Evolutionary conservation across 2,888 invertebrate species (phyloP).

Genomic region (Cerastis rubricosa): DNA sequence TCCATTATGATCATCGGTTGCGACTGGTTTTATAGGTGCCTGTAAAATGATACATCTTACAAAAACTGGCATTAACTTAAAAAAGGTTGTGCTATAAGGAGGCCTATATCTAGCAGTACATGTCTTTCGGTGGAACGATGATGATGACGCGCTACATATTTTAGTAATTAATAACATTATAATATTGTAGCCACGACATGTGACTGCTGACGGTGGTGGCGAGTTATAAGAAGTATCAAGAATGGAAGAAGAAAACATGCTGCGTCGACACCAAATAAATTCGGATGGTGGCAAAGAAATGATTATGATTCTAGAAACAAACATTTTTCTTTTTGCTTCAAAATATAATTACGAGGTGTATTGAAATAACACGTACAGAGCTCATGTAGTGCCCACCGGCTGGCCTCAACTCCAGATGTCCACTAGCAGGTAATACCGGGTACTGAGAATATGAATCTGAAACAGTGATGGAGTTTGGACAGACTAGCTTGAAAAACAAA

Average conservation of each 20-base stretch:
- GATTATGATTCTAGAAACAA: not conserved
- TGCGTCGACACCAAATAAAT: not conserved
- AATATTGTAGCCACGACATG: not conserved
- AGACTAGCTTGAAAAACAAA: not conserved
- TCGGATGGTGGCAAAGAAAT: not conserved
- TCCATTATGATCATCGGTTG: not conserved
- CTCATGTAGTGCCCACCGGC: constrained; percentile 26
- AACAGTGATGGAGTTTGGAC: constrained; percentile 13
- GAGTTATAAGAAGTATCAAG: not conserved
- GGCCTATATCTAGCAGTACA: not conserved
- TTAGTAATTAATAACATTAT: not conserved
- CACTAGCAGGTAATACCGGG: not conserved
- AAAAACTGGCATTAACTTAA: not conserved
- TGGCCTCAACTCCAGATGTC: constrained; percentile 7
- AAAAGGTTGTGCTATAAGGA: not conserved
- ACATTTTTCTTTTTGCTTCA: not conserved
- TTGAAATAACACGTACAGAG: constrained; percentile 44
- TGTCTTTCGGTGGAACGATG: not conserved
- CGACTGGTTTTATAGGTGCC: constrained; percentile 17
- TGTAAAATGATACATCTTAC: constrained; percentile 5
- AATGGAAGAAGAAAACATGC: not conserved
- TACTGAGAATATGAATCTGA: constrained; percentile 22
- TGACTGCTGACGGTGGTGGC: not conserved
- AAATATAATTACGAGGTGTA: not conserved
- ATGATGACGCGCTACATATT: not conserved